Evolutionary conservation across 2,113 vertebrate species (phyloP).

Genomic region (Atlantisia rogersi): DNA sequence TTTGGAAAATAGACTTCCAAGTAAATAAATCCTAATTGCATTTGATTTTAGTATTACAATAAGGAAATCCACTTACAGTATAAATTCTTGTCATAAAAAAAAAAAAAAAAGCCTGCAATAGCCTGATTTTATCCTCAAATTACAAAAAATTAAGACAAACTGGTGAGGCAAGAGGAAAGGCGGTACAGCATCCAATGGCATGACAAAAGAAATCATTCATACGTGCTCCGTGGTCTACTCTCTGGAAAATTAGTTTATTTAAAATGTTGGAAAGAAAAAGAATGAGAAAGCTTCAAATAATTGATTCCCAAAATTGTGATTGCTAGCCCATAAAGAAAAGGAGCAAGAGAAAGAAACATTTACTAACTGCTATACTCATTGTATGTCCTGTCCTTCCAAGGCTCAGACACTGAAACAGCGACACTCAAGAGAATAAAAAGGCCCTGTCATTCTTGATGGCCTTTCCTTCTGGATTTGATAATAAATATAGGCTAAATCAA

Average conservation of each 20-base stretch:
- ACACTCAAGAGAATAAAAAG: neutral
- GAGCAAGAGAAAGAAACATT: neutral
- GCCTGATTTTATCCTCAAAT: neutral
- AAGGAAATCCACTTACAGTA: neutral
- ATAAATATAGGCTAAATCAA: neutral
- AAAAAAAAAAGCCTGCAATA: neutral
- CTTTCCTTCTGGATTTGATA: neutral
- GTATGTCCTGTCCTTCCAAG: neutral
- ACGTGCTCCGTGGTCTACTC: neutral
- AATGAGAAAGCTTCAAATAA: neutral
- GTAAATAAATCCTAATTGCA: neutral
- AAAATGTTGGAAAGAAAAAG: neutral
- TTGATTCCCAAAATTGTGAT: neutral
- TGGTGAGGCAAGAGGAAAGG: neutral
- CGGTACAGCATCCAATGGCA: neutral
- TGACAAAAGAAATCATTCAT: neutral
- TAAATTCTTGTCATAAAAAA: neutral
- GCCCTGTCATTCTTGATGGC: neutral
- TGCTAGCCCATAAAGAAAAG: neutral
- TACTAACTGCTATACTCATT: neutral
- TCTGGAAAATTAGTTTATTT: neutral
- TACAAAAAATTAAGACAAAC: neutral
- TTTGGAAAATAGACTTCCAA: neutral
- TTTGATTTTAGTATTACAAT: neutral
- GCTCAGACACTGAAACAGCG: neutral